Conservation (phyloP, 2,888 invertebrate genomes). For the Watsonalla binaria region DNA sequence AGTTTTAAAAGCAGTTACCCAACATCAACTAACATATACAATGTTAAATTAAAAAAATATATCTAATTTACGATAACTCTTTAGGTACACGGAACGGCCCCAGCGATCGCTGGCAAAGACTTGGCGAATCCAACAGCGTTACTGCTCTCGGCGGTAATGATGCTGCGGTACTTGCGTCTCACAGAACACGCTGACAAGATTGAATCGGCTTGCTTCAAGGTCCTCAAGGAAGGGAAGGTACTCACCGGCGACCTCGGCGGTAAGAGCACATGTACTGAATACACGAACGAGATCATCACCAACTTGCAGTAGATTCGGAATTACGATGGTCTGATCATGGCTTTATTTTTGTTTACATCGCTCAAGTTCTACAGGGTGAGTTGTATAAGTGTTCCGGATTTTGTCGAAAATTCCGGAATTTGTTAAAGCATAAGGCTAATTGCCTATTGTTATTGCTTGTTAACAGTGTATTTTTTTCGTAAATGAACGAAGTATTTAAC, state of each 20-base stretch:
- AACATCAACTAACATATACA: background rate
- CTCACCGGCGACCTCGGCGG: constrained; percentile 98
- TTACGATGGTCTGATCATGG: background rate
- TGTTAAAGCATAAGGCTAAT: too few species aligned
- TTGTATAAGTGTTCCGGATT: background rate
- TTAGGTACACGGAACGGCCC: constrained; percentile 97
- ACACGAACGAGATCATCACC: constrained; percentile 90
- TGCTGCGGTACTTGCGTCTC: constrained; percentile 94
- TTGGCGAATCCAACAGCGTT: constrained; percentile 99
- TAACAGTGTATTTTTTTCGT: too few species aligned
- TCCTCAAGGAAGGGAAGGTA: constrained; percentile 88
- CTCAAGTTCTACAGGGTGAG: background rate
- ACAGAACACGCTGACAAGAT: constrained; percentile 86
- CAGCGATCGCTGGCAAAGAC: constrained; percentile 97
- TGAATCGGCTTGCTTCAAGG: constrained; percentile 89
- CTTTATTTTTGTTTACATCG: background rate
- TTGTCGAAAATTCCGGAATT: too few species aligned
- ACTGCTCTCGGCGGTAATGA: constrained; percentile 97
- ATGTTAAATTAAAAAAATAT: background rate
- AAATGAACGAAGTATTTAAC: too few species aligned
- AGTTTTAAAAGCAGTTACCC: background rate
- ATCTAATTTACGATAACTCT: constrained; percentile 2
- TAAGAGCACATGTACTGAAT: constrained; percentile 93
- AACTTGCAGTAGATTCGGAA: constrained; percentile 24
- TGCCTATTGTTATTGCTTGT: too few species aligned